Percentiles rank a stretch among this genome's conserved stretches.
These are phyloP conservation scores for Vesta saturnalis DNA, from an alignment of 2,888 invertebrate genomes.

Conservation along the genomic window DNA sequence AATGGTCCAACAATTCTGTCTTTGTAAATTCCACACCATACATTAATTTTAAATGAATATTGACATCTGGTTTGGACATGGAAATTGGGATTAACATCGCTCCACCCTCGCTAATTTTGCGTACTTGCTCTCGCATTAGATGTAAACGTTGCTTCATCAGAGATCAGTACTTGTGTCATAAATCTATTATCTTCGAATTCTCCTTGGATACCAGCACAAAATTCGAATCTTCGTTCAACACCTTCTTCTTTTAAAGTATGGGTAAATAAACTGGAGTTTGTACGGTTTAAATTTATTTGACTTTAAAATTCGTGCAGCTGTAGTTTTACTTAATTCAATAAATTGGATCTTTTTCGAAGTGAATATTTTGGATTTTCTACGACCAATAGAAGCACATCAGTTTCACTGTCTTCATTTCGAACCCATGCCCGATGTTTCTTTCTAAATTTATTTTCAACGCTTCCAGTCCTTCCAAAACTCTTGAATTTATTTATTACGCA, in stretches of 20 bases:
- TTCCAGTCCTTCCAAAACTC: neutral
- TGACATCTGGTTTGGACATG: no score
- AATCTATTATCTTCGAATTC: conserved; percentile 10
- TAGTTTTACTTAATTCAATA: no score
- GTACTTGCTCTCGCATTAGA: conserved; percentile 11
- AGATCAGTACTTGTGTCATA: conserved; percentile 13
- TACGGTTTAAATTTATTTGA: conserved; percentile 14
- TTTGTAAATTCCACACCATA: no score
- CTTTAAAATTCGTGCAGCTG: no score
- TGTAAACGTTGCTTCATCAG: conserved; percentile 9
- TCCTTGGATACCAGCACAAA: conserved; percentile 5
- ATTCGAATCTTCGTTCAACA: neutral
- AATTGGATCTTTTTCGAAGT: no score
- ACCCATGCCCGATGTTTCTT: conserved; percentile 2
- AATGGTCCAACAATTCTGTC: no score
- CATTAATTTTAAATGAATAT: no score
- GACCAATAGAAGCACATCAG: neutral
- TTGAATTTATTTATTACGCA: no score
- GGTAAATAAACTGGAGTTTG: conserved; percentile 8
- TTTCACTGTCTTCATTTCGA: neutral
- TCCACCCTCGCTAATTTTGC: conserved; percentile 18
- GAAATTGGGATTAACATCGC: no score
- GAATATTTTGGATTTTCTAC: no score
- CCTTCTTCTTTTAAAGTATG: conserved; percentile 4
- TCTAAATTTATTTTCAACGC: no score